These are phyloP conservation scores for Dolichopus griseipennis DNA, from an alignment of 2,888 invertebrate species.

Conservation along the genomic window DNA sequence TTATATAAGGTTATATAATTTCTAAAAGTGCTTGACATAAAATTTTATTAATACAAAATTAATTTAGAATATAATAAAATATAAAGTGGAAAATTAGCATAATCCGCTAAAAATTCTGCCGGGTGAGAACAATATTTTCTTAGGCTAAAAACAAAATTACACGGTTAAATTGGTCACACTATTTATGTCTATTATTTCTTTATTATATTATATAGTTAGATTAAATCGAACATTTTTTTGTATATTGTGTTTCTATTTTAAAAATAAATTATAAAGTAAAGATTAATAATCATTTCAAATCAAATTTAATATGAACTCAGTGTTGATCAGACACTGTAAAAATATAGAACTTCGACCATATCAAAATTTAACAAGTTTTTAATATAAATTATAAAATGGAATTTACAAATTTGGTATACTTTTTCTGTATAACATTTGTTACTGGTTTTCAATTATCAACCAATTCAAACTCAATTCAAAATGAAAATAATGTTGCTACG, in stretches of 20 bases:
- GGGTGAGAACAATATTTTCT: too few relatives aligned
- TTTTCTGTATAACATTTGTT: conserved; percentile 1
- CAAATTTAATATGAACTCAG: not conserved
- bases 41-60: too few relatives aligned
- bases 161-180: too few relatives aligned
- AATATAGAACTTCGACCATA: not conserved
- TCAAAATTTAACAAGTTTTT: not conserved
- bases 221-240: too few relatives aligned
- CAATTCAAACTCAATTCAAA: not conserved
- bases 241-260: not conserved
- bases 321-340: not conserved
- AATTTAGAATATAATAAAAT: too few relatives aligned
- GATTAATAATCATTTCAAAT: not conserved
- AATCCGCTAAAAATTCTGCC: too few relatives aligned
- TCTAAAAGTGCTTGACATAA: too few relatives aligned
- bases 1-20: too few relatives aligned
- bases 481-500: conserved; percentile 18
- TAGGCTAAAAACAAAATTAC: too few relatives aligned
- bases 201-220: too few relatives aligned
- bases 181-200: too few relatives aligned
- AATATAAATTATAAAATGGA: conserved; percentile 2
- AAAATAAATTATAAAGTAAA: not conserved
- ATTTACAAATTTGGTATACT: conserved; percentile 4
- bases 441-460: conserved; percentile 8
- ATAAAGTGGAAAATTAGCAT: too few relatives aligned